Percentiles rank a stretch among this genome's conserved stretches.
Evolutionary conservation across 2,797 vertebrate genomes (phyloP).

Genomic region (Rousettus madagascariensis): DNA sequence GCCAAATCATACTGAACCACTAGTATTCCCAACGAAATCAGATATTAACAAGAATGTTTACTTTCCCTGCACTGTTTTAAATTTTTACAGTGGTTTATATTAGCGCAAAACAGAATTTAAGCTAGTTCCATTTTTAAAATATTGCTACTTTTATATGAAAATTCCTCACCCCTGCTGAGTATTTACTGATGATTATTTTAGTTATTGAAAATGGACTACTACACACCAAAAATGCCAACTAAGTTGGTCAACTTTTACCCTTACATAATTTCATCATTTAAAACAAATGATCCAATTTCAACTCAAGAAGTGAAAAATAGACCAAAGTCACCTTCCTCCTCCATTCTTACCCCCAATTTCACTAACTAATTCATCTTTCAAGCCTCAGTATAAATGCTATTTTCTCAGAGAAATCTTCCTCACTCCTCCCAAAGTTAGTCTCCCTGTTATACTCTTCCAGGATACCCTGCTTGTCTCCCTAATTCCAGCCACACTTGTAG

Average conservation of each 20-base stretch:
- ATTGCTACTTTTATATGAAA: not conserved
- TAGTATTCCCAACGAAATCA: not conserved
- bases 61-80: not conserved
- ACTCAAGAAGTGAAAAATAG: not conserved
- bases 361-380: not conserved
- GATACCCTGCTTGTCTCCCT: not conserved
- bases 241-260: not conserved
- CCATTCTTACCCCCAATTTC: not conserved
- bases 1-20: not conserved
- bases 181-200: not conserved
- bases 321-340: not conserved
- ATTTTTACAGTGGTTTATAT: slow-evolving; percentile 8
- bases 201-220: not conserved
- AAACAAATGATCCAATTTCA: slow-evolving; percentile 41
- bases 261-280: not conserved
- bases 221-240: not conserved
- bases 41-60: not conserved
- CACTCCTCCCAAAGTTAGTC: not conserved
- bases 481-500: not conserved
- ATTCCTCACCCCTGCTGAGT: not conserved
- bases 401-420: not conserved
- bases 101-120: slow-evolving; percentile 8
- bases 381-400: not conserved
- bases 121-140: not conserved
- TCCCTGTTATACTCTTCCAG: not conserved